phyloP scores from a whole-genome alignment of 2,888 invertebrate species.

The Tiliacea aurago region DNA sequence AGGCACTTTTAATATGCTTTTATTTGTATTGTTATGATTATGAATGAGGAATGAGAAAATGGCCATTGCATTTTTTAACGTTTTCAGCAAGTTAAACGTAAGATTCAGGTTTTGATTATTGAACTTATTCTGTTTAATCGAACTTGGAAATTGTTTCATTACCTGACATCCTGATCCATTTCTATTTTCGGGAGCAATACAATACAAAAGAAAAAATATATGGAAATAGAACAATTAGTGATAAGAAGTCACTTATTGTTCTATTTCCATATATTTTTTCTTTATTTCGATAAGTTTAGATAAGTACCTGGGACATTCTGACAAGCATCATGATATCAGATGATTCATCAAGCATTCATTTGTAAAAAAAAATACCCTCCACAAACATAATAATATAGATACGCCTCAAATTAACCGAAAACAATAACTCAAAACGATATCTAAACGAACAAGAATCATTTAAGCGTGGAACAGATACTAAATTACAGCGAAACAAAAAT shows the following conservation, averaged over 20 bases:
- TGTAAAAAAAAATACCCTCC: not conserved
- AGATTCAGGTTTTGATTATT: too few relatives aligned
- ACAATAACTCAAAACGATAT: constrained; percentile 45
- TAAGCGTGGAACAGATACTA: constrained; percentile 52
- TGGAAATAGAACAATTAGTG: too few relatives aligned
- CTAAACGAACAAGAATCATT: constrained; percentile 51
- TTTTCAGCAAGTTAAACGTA: too few relatives aligned
- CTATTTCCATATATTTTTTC: not conserved
- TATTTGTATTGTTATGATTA: too few relatives aligned
- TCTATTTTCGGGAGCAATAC: not conserved
- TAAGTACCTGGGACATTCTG: not conserved
- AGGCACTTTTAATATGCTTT: constrained; percentile 48
- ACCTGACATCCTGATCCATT: not conserved
- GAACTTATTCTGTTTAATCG: not conserved
- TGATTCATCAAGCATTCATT: not conserved
- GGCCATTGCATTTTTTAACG: not conserved
- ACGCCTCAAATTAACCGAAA: constrained; percentile 37
- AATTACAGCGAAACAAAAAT: constrained; percentile 66
- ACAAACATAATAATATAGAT: too few relatives aligned
- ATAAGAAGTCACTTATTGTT: too few relatives aligned
- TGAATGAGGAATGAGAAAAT: not conserved
- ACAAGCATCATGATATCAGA: constrained; percentile 3
- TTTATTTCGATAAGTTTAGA: constrained; percentile 3
- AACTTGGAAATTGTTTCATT: not conserved
- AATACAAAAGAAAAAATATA: too few relatives aligned